Evolutionary conservation across 2,888 invertebrate genomes (phyloP), one percentile per base, ranked within the genome.

Genomic region (Ectemnius cavifrons): DNA sequence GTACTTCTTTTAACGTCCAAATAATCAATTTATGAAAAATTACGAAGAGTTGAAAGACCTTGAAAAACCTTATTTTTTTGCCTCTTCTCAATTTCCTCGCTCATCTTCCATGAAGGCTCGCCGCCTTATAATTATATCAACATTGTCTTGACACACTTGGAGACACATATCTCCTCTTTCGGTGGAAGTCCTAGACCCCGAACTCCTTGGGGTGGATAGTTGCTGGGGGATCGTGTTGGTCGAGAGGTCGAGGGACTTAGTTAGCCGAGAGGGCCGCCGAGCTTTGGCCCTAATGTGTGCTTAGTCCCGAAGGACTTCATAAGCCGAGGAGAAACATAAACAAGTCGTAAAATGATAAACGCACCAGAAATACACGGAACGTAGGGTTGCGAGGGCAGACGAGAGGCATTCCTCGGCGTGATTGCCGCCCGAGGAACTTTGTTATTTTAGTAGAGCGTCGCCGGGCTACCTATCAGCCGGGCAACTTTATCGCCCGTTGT

Each of bases 101-200:
- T 75, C 72, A 45, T 0, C 16, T 37, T 37, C 1, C 37, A 37
- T 37, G 28, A 14, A 59, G 23, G 11, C 28, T 0, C 52, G 16
- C 28, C 23, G 60, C 61, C 23, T 23, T 57, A 37, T 68, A 74
- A 73, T 77, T 77, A 70, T 73, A 76, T 75, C 66, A 71, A 61
- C 70, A 58, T 67, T 65, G 75, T 80, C 77, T 67, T 68, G 61
- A 45, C 14, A 16, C 57, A 61, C 46, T 1, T n/a, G 62, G 18
- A 58, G 66, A 69, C 23, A 23, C 3, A 23, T 52, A 37, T 37
- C 37, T 37, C 4, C 37, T 11, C 37, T 37, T 37, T 37, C 8
- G 37, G 11, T 6, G 5, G 8, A 11, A 37, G 37, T 37, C 37
- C 11, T 11, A 37, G 1, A 37, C 1, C 6, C 6, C 37, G 37